Evolutionary conservation across 2,797 vertebrate species (phyloP).

Genomic region (Pangasius larnaudii): DNA sequence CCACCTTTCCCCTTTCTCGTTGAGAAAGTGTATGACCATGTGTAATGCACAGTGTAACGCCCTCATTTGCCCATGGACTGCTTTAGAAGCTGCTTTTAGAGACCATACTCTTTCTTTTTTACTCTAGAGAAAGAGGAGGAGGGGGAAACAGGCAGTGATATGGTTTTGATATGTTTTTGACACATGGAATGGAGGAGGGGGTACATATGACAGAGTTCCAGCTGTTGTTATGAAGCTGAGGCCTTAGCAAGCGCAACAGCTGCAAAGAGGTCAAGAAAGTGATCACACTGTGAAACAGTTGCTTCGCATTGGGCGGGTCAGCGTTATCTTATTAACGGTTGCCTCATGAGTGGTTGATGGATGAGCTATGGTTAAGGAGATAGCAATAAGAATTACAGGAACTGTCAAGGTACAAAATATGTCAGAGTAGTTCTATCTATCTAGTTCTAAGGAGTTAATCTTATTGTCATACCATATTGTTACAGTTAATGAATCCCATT

Average conservation of each 20-base stretch:
- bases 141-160: conserved; percentile 22
- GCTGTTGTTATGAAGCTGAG: conserved; percentile 84
- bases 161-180: conserved; percentile 42
- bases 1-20: background rate
- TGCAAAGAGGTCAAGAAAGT: conserved; percentile 67
- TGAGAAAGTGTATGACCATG: conserved; percentile 14
- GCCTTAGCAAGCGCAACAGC: conserved; percentile 68
- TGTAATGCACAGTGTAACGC: conserved; percentile 26
- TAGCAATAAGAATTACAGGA: background rate
- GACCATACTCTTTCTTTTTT: conserved; percentile 22
- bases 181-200: conserved; percentile 27
- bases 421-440: background rate
- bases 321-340: conserved; percentile 68
- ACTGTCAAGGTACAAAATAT: background rate
- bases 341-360: conserved; percentile 46
- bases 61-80: background rate
- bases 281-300: conserved; percentile 72
- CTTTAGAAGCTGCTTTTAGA: conserved; percentile 43
- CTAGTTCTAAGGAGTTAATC: background rate
- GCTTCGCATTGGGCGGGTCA: conserved; percentile 58
- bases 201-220: conserved; percentile 71
- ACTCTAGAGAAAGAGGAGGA: conserved; percentile 22
- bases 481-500: background rate
- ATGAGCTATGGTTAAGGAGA: background rate
- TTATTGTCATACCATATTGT: background rate